Conservation (phyloP, 2,888 invertebrate species). For the Thereva unica region DNA sequence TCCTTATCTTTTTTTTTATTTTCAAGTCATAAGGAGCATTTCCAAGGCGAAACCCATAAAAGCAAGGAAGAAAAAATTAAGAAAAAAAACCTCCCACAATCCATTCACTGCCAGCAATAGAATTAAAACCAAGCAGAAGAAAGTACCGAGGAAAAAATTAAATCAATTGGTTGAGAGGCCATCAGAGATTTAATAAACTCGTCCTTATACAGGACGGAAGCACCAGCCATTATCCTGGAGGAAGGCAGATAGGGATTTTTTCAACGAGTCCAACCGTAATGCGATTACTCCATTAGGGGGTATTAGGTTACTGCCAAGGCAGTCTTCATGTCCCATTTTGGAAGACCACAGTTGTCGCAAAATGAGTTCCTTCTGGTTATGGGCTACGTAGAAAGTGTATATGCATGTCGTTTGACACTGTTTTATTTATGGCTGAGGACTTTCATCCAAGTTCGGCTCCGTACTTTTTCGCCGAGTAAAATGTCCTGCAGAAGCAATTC, state of each 20-base stretch:
- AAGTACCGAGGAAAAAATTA: constrained; percentile 12
- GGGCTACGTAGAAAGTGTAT: not conserved
- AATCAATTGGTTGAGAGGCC: constrained; percentile 32
- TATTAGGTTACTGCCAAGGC: constrained; percentile 22
- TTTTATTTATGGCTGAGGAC: not conserved
- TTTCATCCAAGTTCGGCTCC: not conserved
- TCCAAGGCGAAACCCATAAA: no score
- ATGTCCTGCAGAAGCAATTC: no score
- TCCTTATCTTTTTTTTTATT: no score
- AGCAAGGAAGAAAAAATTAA: no score
- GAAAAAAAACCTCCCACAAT: constrained; percentile 12
- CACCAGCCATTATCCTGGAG: not conserved
- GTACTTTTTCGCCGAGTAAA: no score
- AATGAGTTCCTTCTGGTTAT: not conserved
- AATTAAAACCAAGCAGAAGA: constrained; percentile 20
- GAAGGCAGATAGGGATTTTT: constrained; percentile 5
- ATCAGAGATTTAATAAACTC: constrained; percentile 28
- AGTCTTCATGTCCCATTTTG: constrained; percentile 7
- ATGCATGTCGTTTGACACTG: not conserved
- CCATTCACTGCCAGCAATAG: constrained; percentile 9
- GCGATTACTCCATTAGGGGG: constrained; percentile 24
- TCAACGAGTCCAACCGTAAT: constrained; percentile 19
- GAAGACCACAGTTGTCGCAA: constrained; percentile 22
- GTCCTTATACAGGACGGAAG: constrained; percentile 9
- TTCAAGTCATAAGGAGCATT: no score